Base-by-base conservation (phyloP, 2,888 invertebrate species). In the Pyrochroa serraticornis region DNA sequence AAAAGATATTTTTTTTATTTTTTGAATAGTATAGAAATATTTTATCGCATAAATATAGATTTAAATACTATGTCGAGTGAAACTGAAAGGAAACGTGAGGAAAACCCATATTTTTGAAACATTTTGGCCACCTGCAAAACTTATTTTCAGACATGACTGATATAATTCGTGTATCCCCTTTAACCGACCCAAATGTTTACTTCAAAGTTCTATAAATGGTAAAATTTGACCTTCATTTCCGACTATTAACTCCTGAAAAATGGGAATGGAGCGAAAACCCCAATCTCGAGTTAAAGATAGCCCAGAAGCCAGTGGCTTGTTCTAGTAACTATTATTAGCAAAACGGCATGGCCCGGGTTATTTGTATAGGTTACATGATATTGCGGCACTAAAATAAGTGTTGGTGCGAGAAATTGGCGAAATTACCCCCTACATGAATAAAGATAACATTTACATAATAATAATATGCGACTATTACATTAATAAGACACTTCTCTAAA, bases 201-300 rank as follows among this genome's bases (percentile, higher is more conserved):
- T 2, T 22, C 41, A 13, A 14, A 10, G 41, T 41, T 41, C 14
- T 12, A 33, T 33, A n/a, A 31, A 8, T 10, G 7, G 10, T 10
- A 32, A 38, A 48, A 48, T 48, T 31, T 34, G 22, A 41, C 49
- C 49, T 49, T 49, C 33, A 37, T 12, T 38, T 14, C 31, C 9
- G 8, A 12, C 14, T 42, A 43, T 50, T 35, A 41, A 34, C 6
- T 30, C 34, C 14, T 33, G 45, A 37, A 37, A 38, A 13, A 38
- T 30, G 37, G 12, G 37, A 38, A 52, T 45, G 37, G 30, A 48
- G 37, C 42, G 47, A 62, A 64, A 58, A 57, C 61, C 66, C 51
- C 50, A 69, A 66, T 64, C 61, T 48, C 52, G 54, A 57, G 57
- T 65, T 69, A 67, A 66, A 69, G 65, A 69, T 69, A 69, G 68